Conservation (phyloP, 2,113 vertebrate species). For the Vimba vimba region DNA sequence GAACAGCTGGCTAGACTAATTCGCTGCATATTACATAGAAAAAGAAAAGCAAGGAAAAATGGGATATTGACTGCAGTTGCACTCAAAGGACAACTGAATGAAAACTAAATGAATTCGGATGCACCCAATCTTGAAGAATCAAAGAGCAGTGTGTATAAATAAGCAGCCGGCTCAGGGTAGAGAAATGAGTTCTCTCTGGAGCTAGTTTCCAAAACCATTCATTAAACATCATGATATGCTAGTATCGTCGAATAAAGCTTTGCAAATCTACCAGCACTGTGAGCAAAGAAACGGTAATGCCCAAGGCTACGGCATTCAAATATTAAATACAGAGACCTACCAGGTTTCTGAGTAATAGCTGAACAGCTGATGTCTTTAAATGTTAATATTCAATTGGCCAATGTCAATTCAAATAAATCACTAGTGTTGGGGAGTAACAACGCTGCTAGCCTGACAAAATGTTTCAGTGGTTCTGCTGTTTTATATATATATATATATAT, state of each 20-base stretch:
- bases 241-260: constrained; percentile 35
- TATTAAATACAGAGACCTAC: constrained; percentile 34
- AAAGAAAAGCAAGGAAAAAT: constrained; percentile 27
- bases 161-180: not conserved
- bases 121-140: constrained; percentile 27
- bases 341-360: constrained; percentile 18
- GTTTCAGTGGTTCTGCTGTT: not conserved
- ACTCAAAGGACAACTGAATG: constrained; percentile 35
- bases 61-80: constrained; percentile 23
- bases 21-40: not conserved
- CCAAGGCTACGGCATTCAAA: constrained; percentile 17
- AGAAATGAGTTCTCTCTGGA: constrained; percentile 29
- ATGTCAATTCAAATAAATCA: constrained; percentile 18
- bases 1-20: constrained; percentile 40
- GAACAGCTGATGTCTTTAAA: constrained; percentile 8
- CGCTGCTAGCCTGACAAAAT: not conserved
- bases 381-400: constrained; percentile 26
- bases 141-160: constrained; percentile 35
- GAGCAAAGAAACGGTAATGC: constrained; percentile 24
- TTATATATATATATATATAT: too few relatives aligned
- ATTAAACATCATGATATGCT: constrained; percentile 41
- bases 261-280: constrained; percentile 17
- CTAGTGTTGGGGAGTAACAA: not conserved
- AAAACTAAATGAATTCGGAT: constrained; percentile 36
- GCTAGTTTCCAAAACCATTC: constrained; percentile 33